These are phyloP conservation scores for Harpagoxenus sublaevis DNA, from an alignment of 2,888 invertebrate species.

Conservation along the genomic window DNA sequence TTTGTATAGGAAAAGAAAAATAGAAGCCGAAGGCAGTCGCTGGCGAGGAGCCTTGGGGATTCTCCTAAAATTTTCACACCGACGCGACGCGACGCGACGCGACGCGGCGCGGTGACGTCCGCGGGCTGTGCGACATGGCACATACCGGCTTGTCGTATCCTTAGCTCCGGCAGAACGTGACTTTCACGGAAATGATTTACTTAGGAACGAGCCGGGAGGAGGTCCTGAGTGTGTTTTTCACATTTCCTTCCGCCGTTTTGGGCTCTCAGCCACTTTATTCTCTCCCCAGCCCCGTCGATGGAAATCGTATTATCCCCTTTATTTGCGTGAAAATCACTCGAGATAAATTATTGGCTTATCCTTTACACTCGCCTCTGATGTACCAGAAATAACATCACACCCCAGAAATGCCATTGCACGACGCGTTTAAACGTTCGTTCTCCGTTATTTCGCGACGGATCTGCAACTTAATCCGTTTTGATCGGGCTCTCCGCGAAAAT, in stretches of 20 bases:
- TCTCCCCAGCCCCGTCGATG: not conserved
- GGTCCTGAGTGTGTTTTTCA: not conserved
- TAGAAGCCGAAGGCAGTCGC: not conserved
- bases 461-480: not conserved
- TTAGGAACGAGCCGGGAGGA: not conserved
- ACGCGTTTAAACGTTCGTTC: not conserved
- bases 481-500: not conserved
- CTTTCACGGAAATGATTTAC: conserved; percentile 31
- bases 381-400: not conserved
- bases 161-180: conserved; percentile 27
- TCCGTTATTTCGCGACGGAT: not conserved
- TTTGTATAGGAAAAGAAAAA: not conserved
- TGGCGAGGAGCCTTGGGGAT: not conserved
- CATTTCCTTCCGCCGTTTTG: not conserved
- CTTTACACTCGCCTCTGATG: not conserved
- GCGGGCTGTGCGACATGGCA: not conserved
- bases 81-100: not conserved
- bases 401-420: too few species aligned
- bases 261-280: not conserved
- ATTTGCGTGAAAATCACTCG: not conserved
- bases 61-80: conserved; percentile 11
- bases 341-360: not conserved
- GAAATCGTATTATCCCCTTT: not conserved
- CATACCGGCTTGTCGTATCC: not conserved
- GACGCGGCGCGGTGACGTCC: not conserved